A percentile compares a stretch with the other conserved stretches of the same genome.
Evolutionary conservation across 2,797 vertebrate species (phyloP).

Genomic region (Ciconia nigra): DNA sequence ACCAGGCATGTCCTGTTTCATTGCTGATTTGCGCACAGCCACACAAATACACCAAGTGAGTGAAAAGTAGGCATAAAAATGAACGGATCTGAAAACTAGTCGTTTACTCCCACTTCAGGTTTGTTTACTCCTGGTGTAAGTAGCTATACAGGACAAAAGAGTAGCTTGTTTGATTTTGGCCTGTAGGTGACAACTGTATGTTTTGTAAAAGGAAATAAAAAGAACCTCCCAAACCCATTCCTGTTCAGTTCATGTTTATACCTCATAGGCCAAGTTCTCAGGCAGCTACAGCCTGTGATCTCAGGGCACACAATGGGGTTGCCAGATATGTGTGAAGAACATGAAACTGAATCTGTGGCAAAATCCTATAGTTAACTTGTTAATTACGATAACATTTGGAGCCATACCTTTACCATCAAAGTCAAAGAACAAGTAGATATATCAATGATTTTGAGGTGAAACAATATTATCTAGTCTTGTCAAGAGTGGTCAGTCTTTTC

Average conservation of each 20-base stretch:
- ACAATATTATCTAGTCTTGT: background rate
- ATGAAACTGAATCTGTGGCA: background rate
- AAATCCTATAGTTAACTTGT: background rate
- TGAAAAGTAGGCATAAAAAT: background rate
- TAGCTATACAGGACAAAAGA: background rate
- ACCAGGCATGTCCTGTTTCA: background rate
- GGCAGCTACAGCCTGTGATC: background rate
- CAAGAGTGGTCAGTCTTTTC: background rate
- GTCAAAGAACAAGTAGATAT: background rate
- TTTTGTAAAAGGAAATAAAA: background rate
- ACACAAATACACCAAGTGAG: background rate
- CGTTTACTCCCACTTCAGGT: background rate
- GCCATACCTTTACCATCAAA: background rate
- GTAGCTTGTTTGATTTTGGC: background rate
- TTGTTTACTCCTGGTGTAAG: background rate
- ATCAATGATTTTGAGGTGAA: background rate
- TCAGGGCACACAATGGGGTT: background rate
- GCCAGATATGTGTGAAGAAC: background rate
- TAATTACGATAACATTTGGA: background rate
- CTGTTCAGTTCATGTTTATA: background rate
- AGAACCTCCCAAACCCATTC: background rate
- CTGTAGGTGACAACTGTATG: background rate
- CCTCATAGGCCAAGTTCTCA: background rate
- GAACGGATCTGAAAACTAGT: background rate
- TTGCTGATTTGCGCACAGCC: background rate